phyloP scores from a whole-genome alignment of 1,140 invertebrate genomes.

The Trinorchestia longiramus region DNA sequence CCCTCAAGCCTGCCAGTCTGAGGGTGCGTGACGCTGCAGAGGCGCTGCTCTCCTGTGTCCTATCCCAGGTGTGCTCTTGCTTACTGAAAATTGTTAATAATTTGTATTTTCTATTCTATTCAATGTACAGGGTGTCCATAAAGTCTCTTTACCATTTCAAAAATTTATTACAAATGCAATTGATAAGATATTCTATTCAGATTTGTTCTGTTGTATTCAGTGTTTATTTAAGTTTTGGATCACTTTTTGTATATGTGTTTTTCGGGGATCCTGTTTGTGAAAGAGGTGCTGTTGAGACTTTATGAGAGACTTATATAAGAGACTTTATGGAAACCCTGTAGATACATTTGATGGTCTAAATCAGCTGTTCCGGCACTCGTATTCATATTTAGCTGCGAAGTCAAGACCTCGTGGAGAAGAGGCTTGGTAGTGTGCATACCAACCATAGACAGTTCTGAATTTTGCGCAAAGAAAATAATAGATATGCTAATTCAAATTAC shows the following conservation, averaged over 20 bases:
- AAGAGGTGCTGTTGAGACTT: too few species aligned
- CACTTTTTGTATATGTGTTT: background rate
- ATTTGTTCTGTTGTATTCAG: too few species aligned
- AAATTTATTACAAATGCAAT: too few species aligned
- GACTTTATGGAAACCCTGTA: too few species aligned
- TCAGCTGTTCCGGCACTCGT: too few species aligned
- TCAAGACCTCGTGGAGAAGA: background rate
- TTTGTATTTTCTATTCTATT: too few species aligned
- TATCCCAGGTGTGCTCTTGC: conserved; percentile 82
- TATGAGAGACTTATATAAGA: too few species aligned
- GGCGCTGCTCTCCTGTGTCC: conserved; percentile 87
- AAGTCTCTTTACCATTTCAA: too few species aligned
- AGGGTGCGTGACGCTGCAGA: conserved; percentile 95
- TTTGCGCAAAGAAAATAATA: background rate
- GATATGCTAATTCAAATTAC: background rate
- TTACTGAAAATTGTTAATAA: background rate
- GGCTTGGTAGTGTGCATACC: background rate
- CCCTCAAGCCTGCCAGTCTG: conserved; percentile 95
- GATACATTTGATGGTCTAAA: too few species aligned
- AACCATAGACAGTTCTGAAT: background rate
- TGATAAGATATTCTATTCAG: too few species aligned
- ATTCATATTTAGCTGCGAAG: background rate
- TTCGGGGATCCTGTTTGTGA: too few species aligned
- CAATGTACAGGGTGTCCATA: too few species aligned
- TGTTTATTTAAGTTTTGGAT: background rate